Evolutionary conservation across 2,113 vertebrate species (phyloP), one percentile per base, ranked within the genome.

Genomic region (Peromyscus californicus): DNA sequence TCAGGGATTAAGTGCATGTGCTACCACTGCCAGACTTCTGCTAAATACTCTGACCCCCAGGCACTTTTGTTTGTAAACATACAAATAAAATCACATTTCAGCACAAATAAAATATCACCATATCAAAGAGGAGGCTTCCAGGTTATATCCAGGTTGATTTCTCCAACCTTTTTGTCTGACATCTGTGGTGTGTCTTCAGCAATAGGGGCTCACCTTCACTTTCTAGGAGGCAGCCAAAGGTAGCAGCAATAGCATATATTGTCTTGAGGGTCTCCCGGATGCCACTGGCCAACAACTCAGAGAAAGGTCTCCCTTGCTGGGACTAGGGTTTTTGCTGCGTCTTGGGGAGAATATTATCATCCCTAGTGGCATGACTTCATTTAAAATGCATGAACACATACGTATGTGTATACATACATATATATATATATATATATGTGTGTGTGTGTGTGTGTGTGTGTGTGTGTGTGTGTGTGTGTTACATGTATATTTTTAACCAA

Each of bases 371-470:
- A 22, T 24, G n/a, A 59, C 10, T n/a, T 59, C 79, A n/a, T 82
- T 82, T 59, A 82, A 82, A n/a, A n/a, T 57, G 12, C 15, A 78
- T 48, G 7, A 1, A 48, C 4, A 51, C 2, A 78, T 17, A 48
- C 16, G 1, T 54, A 15, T 54, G 1, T 19, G 8, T 33, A 33
- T 33, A 21, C 7, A 21, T 54, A 5, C 0, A 48, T n/a, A n/a
- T n/a, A n/a, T n/a, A n/a, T n/a, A n/a, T n/a, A n/a, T n/a, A n/a
- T n/a, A n/a, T n/a, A n/a, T n/a, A n/a, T 45, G 12, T 51, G 16
- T 79, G 13, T 45, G 4, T 33, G 3, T 48, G 19, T n/a, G 5
- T 31, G 12, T 51, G 16, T 79, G 13, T 45, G 4, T 33, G 3
- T 48, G 19, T n/a, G 5, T 45, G 12, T 51, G 16, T 79, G 13